A percentile compares a stretch with the other conserved stretches of the same genome.
Conservation (phyloP, 2,113 vertebrate genomes). For the Plecturocebus donacophilus region DNA sequence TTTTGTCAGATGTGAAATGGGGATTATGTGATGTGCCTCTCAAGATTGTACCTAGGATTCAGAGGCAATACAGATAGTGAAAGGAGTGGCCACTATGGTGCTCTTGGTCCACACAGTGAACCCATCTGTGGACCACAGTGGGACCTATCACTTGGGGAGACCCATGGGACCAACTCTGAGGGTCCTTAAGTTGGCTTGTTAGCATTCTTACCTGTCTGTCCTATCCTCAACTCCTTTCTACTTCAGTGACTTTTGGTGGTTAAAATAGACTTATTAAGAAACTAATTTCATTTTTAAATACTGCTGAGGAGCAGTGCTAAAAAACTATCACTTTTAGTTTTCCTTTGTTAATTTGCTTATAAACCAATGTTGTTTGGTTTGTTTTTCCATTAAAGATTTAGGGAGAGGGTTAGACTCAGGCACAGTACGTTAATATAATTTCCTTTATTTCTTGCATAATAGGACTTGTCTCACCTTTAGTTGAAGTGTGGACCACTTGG, state of each 20-base stretch:
- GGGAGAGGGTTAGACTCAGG: background rate
- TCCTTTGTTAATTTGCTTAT: constrained; percentile 27
- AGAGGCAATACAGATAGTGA: background rate
- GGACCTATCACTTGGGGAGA: background rate
- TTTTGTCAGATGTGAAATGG: constrained; percentile 27
- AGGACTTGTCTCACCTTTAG: constrained; percentile 18
- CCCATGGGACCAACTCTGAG: background rate
- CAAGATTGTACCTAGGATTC: background rate
- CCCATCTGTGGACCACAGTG: background rate
- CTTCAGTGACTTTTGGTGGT: background rate
- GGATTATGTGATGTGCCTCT: background rate
- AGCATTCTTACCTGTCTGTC: background rate
- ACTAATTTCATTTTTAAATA: constrained; percentile 23
- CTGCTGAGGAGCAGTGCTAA: background rate
- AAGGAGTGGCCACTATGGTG: background rate
- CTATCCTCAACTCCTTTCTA: background rate
- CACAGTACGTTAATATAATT: background rate
- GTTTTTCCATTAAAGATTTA: constrained; percentile 37
- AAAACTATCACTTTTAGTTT: background rate
- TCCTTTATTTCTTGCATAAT: background rate
- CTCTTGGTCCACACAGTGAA: background rate
- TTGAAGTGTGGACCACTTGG: background rate
- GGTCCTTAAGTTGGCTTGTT: background rate
- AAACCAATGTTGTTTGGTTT: background rate
- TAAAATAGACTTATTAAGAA: background rate